phyloP scores from a whole-genome alignment of 2,113 vertebrate species.

The Egretta garzetta region DNA sequence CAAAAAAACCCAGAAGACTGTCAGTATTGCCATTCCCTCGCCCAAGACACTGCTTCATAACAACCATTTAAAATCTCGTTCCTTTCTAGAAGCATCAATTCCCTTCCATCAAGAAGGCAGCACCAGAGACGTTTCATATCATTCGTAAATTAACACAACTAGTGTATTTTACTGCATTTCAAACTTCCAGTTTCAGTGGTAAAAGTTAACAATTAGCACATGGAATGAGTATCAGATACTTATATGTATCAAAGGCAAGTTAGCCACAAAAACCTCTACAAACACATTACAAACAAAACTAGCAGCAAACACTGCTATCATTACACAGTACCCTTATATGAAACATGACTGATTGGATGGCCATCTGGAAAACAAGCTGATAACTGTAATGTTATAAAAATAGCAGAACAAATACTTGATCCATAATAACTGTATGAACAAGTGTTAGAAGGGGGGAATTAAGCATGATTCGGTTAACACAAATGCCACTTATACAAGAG shows the following conservation, averaged over 20 bases:
- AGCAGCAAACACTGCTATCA: background rate
- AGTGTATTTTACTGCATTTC: background rate
- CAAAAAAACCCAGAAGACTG: background rate
- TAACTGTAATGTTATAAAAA: background rate
- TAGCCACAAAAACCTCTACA: constrained; percentile 11
- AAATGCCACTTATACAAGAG: background rate
- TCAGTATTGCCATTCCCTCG: background rate
- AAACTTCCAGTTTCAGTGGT: constrained; percentile 4
- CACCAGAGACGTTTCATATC: background rate
- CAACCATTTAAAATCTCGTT: background rate
- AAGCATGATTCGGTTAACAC: background rate
- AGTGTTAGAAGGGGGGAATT: background rate
- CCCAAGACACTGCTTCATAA: background rate
- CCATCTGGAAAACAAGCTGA: constrained; percentile 21
- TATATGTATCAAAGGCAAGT: background rate
- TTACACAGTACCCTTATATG: background rate
- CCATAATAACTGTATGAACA: background rate
- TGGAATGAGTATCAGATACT: constrained; percentile 28
- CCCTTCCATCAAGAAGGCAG: background rate
- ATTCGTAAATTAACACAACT: background rate
- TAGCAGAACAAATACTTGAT: constrained; percentile 6
- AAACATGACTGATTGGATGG: constrained; percentile 24
- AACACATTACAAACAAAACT: background rate
- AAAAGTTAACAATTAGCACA: background rate
- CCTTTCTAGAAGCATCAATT: background rate